phyloP scores from a whole-genome alignment of 2,888 invertebrate species.

The Vesta saturnalis region DNA sequence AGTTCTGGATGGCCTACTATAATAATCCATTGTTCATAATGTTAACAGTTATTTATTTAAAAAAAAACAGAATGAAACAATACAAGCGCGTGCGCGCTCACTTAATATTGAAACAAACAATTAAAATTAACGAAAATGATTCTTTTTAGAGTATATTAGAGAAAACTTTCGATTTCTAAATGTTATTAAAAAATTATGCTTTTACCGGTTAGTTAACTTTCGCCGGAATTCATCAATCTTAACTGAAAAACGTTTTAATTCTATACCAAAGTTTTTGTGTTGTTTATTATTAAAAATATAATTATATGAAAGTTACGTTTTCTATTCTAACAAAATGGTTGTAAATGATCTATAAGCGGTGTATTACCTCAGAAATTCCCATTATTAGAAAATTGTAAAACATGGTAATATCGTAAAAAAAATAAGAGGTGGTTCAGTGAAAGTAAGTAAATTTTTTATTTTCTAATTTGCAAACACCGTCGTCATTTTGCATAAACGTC shows the following conservation, averaged over 20 bases:
- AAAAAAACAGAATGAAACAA: background rate
- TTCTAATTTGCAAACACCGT: no score
- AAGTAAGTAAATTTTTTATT: no score
- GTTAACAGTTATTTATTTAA: constrained; percentile 15
- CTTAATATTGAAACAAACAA: background rate
- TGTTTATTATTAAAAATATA: background rate
- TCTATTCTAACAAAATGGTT: no score
- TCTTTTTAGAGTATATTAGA: constrained; percentile 1
- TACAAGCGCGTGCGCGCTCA: background rate
- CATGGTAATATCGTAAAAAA: no score
- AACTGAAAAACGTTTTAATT: background rate
- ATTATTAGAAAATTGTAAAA: no score
- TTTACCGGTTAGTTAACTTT: constrained; percentile 34
- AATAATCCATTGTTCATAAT: constrained; percentile 11
- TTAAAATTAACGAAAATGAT: background rate
- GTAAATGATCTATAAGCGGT: no score
- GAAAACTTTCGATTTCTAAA: constrained; percentile 33
- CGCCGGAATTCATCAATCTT: constrained; percentile 27
- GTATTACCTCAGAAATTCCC: no score
- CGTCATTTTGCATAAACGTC: no score
- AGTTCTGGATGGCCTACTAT: constrained; percentile 18
- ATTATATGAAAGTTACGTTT: background rate
- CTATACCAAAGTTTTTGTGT: background rate
- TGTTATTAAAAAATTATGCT: constrained; percentile 20
- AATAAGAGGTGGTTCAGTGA: no score